Evolutionary conservation across 2,113 vertebrate species (phyloP), one percentile per base, ranked within the genome.

Genomic region (Hippocampus comes): DNA sequence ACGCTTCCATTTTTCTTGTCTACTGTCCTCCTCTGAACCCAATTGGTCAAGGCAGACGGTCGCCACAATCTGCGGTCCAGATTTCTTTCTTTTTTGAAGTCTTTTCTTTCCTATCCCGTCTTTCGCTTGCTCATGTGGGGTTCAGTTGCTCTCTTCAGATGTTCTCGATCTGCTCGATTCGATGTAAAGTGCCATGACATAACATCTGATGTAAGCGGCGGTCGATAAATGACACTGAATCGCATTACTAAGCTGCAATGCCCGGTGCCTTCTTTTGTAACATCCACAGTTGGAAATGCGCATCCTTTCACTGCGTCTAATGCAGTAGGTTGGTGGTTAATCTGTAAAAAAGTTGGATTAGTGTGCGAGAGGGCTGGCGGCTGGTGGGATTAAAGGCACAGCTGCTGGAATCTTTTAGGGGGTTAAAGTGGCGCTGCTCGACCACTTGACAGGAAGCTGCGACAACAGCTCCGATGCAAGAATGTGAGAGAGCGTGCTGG

Each of bases 321-420:
- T 6, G 25, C 15, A 25, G 3, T 56, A 75, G 63, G 64, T 30
- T 57, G 34, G n/a, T 10, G 30, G 15, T 57, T 82, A 74, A 72
- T 78, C 70, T 87, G 76, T 78, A 70, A 84, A 86, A 48, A 67
- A 27, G 72, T 2, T 67, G 75, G 66, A 82, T 83, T 82, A 75
- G 67, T 43, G 1, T 65, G 14, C 43, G 51, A 60, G 67, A 41
- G 42, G 63, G 56, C 56, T 49, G 46, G 27, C 65, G 48, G 48
- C 75, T 73, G 76, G 43, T 61, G 30, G 73, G 85, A 85, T 87
- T 83, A 86, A 67, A 18, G 4, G 67, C 72, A 84, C 88, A 91
- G 86, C 86, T 89, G 89, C 76, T 70, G 56, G 75, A 68, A 79
- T 82, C 78, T 82, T 56, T 56, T 66, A 25, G n/a, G 42, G 12